Evolutionary conservation across 2,113 vertebrate genomes (phyloP), one percentile per base, ranked within the genome.

Genomic region (Gasterosteus aculeatus): DNA sequence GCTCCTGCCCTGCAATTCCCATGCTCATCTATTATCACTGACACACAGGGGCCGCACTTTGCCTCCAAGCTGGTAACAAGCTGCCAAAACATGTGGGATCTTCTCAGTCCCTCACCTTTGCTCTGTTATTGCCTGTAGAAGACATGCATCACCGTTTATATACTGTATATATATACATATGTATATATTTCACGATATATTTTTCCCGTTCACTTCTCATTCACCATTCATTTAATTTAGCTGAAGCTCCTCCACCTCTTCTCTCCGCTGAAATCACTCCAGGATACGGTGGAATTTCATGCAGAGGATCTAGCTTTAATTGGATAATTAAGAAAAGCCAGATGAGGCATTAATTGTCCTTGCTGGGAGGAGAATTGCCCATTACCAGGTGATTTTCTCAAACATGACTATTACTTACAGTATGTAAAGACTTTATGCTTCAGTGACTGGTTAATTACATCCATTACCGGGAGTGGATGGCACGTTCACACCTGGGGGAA

Each of bases 321-420:
- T 91, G 85, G 89, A 83, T 92, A 84, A 92, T 92, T 90, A 90
- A 78, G 80, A 83, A 86, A 85, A 89, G 71, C 78, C 68, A 84
- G 78, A 90, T 82, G 84, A 88, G 80, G 85, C 85, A 75, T 90
- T 92, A 85, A 85, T 81, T 87, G 86, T 82, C 66, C 80, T 85
- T 85, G 86, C 86, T 82, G 89, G 87, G 81, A 86, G 77, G 80
- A 67, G 88, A 88, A 91, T 86, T 74, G 70, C 65, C 91, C 85
- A 92, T 93, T 92, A 91, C 75, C 80, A n/a, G 11, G 75, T 85
- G 88, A 92, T 87, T 92, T 87, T 87, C 82, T 87, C 53, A 1
- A 80, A 83, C 85, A 84, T 75, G 77, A 83, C 81, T 83, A 83
- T 88, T 88, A 90, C 80, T 87, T 92, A 92, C 80, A 68, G 75